A percentile compares a stretch with the other conserved stretches of the same genome.
Evolutionary conservation across 2,113 vertebrate species (phyloP).

Genomic region (Xenus cinereus): DNA sequence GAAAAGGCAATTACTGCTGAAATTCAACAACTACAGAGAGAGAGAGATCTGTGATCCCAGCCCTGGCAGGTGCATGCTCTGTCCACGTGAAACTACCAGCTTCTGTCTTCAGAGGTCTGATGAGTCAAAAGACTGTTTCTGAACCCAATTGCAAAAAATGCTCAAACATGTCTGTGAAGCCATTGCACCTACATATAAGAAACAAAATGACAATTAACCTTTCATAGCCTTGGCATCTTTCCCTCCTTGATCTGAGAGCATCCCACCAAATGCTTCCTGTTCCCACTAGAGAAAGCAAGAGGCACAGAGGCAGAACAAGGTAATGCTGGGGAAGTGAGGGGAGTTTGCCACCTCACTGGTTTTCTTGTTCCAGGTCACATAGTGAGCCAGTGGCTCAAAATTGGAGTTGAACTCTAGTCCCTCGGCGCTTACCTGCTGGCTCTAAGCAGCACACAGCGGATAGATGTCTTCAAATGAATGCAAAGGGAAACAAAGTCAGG

Average conservation of each 20-base stretch:
- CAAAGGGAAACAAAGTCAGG: background rate
- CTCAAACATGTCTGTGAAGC: background rate
- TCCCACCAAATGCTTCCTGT: background rate
- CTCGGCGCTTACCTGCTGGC: background rate
- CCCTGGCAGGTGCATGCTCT: background rate
- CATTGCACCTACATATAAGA: background rate
- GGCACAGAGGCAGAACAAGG: background rate
- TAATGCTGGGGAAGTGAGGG: background rate
- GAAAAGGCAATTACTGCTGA: slow-evolving; percentile 1
- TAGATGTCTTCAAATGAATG: background rate
- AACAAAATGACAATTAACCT: background rate
- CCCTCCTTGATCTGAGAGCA: background rate
- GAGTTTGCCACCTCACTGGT: background rate
- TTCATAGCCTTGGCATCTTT: background rate
- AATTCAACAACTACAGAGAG: background rate
- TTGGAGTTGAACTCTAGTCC: background rate
- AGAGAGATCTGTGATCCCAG: background rate
- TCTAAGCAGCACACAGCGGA: background rate
- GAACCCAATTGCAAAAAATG: background rate
- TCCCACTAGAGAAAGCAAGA: background rate
- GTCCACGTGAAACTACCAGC: background rate
- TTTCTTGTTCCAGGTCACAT: background rate
- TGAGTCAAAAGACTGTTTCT: background rate
- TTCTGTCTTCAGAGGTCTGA: background rate
- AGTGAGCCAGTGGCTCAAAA: background rate